phyloP scores from a whole-genome alignment of 2,113 vertebrate genomes.

The Cynocephalus volans region DNA sequence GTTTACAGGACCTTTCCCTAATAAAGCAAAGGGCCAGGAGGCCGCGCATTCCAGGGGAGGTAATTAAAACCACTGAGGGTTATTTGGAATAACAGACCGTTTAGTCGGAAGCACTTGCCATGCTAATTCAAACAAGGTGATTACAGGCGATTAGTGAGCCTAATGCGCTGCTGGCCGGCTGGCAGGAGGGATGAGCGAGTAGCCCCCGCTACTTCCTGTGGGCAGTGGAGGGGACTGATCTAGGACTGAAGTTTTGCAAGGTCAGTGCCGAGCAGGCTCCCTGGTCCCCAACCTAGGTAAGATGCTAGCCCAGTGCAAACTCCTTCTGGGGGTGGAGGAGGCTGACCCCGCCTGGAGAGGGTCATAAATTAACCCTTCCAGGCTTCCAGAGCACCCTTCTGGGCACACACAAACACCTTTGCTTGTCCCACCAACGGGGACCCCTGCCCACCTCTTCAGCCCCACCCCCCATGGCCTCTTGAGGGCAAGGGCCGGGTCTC shows the following conservation, averaged over 20 bases:
- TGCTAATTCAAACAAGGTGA: constrained; percentile 87
- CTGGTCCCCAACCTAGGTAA: not conserved
- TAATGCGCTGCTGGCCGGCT: constrained; percentile 58
- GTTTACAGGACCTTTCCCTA: constrained; percentile 79
- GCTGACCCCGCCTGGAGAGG: not conserved
- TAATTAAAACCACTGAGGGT: constrained; percentile 85
- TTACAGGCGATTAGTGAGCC: constrained; percentile 82
- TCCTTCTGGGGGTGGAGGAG: not conserved
- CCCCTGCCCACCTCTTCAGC: not conserved
- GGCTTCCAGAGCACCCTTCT: not conserved
- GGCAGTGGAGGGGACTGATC: not conserved
- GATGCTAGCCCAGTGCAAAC: not conserved
- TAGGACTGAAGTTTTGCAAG: not conserved
- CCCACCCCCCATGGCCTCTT: not conserved
- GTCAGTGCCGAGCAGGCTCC: constrained; percentile 10
- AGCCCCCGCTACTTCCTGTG: constrained; percentile 50
- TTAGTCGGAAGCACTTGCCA: constrained; percentile 85
- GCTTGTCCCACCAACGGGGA: not conserved
- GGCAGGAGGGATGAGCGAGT: not conserved
- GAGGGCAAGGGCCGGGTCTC: not conserved
- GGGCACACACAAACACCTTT: not conserved
- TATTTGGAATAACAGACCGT: constrained; percentile 84
- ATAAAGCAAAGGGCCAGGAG: constrained; percentile 71
- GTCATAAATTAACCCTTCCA: not conserved
- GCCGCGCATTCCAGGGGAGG: constrained; percentile 77